phyloP scores from a whole-genome alignment of 2,888 invertebrate species.

The Thereva nobilitata region DNA sequence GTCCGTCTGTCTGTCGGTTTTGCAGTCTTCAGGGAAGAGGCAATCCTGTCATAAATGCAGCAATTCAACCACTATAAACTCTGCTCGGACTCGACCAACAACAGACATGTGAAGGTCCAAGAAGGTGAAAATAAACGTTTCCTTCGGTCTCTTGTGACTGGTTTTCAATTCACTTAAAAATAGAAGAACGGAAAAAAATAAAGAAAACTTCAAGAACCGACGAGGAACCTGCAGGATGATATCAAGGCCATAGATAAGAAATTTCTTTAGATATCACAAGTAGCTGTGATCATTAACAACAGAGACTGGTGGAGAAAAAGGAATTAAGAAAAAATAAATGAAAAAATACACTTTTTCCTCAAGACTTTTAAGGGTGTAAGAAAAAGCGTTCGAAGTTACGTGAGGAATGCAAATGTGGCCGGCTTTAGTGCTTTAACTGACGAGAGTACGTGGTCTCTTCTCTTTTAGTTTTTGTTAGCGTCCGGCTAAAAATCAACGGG shows the following conservation, averaged over 20 bases:
- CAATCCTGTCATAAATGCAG: not conserved
- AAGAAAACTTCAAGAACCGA: not conserved
- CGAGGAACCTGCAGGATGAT: not conserved
- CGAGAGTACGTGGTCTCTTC: not conserved
- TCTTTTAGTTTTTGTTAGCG: conserved; percentile 12
- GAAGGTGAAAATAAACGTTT: conserved; percentile 5
- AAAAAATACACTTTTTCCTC: conserved; percentile 20
- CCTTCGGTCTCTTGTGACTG: not conserved
- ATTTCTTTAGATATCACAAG: conserved; percentile 17
- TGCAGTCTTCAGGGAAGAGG: not conserved
- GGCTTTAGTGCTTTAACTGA: conserved; percentile 29
- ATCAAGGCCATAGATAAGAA: conserved; percentile 32
- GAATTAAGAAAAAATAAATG: conserved; percentile 1
- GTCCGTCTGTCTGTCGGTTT: conserved; percentile 7
- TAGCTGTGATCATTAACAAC: conserved; percentile 32
- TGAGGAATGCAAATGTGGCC: conserved; percentile 32
- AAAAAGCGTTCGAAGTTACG: conserved; percentile 20
- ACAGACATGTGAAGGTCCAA: not conserved
- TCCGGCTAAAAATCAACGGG: conserved; percentile 42
- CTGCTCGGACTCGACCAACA: not conserved
- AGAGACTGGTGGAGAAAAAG: not conserved
- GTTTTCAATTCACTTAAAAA: conserved; percentile 9
- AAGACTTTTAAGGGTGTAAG: not conserved
- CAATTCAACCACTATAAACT: not conserved
- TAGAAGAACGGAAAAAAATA: conserved; percentile 1